Evolutionary conservation across 2,888 invertebrate genomes (phyloP).

Genomic region (Ochropleura plecta): DNA sequence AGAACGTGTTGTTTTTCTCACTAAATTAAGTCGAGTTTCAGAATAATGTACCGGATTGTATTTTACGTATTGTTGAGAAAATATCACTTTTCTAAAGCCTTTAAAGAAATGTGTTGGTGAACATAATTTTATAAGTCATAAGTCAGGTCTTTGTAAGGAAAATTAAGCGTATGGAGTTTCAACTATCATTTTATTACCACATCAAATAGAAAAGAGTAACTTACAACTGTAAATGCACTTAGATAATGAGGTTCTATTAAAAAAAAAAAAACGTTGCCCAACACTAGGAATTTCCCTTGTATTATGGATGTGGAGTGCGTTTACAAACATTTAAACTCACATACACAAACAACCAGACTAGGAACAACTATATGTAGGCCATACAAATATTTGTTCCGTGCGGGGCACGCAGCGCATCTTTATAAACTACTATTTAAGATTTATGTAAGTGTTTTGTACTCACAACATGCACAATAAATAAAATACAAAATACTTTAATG

Average conservation of each 20-base stretch:
- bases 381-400: too few relatives aligned
- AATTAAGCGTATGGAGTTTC: background rate
- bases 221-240: background rate
- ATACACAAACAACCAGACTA: too few relatives aligned
- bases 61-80: background rate
- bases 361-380: too few relatives aligned
- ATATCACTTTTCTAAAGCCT: background rate
- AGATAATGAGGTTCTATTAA: background rate
- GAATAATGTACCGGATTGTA: background rate
- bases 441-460: background rate
- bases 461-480: background rate
- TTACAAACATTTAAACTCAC: too few relatives aligned
- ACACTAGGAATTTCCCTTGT: too few relatives aligned
- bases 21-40: background rate
- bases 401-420: too few relatives aligned
- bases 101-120: background rate
- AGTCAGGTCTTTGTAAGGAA: background rate
- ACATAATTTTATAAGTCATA: background rate
- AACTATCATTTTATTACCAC: background rate
- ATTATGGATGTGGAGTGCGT: too few relatives aligned
- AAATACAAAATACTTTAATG: background rate
- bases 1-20: constrained; percentile 23
- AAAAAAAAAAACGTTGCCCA: too few relatives aligned
- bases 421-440: background rate
- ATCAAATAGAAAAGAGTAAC: background rate